phyloP scores from a whole-genome alignment of 2,888 invertebrate genomes.

The Drosophila buzzatii region DNA sequence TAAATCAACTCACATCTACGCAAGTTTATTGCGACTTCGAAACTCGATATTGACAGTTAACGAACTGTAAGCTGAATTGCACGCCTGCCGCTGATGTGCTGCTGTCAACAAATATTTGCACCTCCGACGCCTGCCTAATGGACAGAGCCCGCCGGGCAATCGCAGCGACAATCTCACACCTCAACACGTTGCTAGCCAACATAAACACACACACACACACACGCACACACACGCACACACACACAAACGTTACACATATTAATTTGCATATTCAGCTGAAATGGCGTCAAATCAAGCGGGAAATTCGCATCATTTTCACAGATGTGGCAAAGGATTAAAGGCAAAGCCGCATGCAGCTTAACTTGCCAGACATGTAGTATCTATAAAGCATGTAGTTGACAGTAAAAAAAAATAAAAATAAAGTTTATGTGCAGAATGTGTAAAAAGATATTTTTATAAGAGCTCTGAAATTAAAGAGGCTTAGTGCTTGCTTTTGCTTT shows the following conservation, averaged over 20 bases:
- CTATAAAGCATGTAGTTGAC: not conserved
- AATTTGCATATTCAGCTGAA: constrained; percentile 19
- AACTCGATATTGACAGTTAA: constrained; percentile 1
- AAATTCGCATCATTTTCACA: constrained; percentile 10
- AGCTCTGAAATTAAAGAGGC: not conserved
- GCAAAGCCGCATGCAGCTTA: not conserved
- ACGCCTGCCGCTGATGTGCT: constrained; percentile 44
- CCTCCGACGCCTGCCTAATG: constrained; percentile 59
- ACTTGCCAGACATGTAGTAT: too few relatives aligned
- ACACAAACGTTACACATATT: constrained; percentile 12
- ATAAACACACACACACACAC: constrained; percentile 15
- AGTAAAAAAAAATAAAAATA: not conserved
- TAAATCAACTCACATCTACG: not conserved
- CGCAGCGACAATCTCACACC: constrained; percentile 59
- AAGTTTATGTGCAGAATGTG: too few relatives aligned
- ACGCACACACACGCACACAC: not conserved
- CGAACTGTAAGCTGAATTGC: constrained; percentile 17
- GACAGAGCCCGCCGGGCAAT: constrained; percentile 42
- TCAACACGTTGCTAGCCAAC: constrained; percentile 25
- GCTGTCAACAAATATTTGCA: constrained; percentile 71
- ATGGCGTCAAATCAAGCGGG: constrained; percentile 25
- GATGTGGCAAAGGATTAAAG: not conserved
- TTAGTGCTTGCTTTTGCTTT: too few relatives aligned
- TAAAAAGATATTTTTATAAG: not conserved
- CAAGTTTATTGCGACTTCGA: not conserved